Base-by-base conservation (phyloP, 2,113 vertebrate genomes). In the Leptosomus discolor region DNA sequence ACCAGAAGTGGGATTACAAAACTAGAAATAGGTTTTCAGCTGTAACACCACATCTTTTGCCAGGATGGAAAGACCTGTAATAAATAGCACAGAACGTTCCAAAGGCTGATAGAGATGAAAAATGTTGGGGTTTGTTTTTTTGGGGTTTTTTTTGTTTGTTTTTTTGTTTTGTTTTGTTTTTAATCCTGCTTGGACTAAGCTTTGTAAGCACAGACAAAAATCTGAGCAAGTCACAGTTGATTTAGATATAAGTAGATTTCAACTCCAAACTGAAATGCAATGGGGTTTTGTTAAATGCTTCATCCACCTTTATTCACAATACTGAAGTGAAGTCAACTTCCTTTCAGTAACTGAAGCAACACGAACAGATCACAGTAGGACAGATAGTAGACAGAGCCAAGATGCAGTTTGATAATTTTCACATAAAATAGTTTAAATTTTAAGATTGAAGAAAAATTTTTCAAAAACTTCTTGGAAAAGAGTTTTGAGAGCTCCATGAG, bases 71-170 rank as follows among this genome's bases (percentile, higher is more conserved):
- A 95, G 36, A 85, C 68, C n/a, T 78, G 65, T 17, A 87, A 70
- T 41, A 91, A 96, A 81, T 29, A 85, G 56, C 60, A 95, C 63
- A 82, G 48, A 82, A 88, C 57, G 80, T 94, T 96, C 91, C 37
- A 90, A 95, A 89, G 39, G 56, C 51, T 90, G 64, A 77, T 58
- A 75, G 64, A 85, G 34, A 92, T 19, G 34, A 87, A 92, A 91
- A 81, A 91, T 20, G 43, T 26, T 69, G 37, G 23, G 6, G 1
- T 9, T 26, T 41, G 41, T 22, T n/a, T 43, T 11, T 24, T 3
- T 9, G 43, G n/a, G 46, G 46, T 18, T 48, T 48, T n/a, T 36
- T 14, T 36, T 36, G 0, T 11, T 26, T 41, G 41, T 22, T n/a
- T 43, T 11, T 24, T 3, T 9, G 43, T 18, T 48, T 48, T n/a